These are phyloP conservation scores for Lochmaea capreae DNA, from an alignment of 2,888 invertebrate genomes.

Conservation along the genomic window DNA sequence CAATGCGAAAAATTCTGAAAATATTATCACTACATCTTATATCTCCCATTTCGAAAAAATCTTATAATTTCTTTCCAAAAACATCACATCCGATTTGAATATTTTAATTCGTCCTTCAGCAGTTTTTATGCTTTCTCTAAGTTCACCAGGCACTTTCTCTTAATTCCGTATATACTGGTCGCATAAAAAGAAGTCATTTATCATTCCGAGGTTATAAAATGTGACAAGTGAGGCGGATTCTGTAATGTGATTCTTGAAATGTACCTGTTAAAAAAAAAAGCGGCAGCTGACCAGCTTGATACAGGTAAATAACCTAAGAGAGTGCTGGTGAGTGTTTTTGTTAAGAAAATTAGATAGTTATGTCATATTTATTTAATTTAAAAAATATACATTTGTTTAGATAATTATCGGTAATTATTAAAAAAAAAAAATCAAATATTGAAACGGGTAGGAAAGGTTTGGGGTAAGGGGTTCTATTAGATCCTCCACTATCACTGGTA, in stretches of 20 bases:
- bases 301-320: slow-evolving; percentile 21
- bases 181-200: slow-evolving; percentile 48
- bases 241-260: slow-evolving; percentile 50
- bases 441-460: no score
- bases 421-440: no score
- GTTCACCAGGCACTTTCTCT: background rate
- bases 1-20: no score
- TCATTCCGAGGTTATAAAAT: slow-evolving; percentile 49
- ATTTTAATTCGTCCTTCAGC: no score
- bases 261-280: slow-evolving; percentile 21
- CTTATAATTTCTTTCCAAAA: background rate
- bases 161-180: background rate
- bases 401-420: no score
- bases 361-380: background rate
- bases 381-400: no score
- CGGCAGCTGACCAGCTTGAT: slow-evolving; percentile 28
- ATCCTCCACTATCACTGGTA: no score
- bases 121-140: background rate
- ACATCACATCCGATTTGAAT: background rate
- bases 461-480: no score
- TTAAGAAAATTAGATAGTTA: background rate
- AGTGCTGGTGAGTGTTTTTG: background rate
- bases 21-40: no score
- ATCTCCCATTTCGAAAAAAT: no score
- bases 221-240: slow-evolving; percentile 51